phyloP scores from a whole-genome alignment of 2,113 vertebrate species.

The Sprattus sprattus region DNA sequence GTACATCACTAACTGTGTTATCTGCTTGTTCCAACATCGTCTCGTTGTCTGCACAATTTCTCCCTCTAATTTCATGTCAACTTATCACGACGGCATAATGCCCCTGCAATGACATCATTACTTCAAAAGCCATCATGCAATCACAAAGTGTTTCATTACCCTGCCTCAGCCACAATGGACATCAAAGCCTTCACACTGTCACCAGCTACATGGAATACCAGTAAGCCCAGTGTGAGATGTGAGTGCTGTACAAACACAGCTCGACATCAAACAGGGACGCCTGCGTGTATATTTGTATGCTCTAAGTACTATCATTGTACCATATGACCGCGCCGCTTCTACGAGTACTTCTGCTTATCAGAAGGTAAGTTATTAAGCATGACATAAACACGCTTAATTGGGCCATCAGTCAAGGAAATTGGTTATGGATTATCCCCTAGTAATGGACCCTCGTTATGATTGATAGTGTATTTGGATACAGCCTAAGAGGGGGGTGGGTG shows the following conservation, averaged over 20 bases:
- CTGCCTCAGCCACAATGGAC: slow-evolving; percentile 15
- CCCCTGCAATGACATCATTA: slow-evolving; percentile 6
- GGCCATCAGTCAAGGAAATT: slow-evolving; percentile 69
- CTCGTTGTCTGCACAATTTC: slow-evolving; percentile 6
- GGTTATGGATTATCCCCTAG: slow-evolving; percentile 69
- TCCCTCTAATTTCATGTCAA: slow-evolving; percentile 15
- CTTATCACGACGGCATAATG: not conserved
- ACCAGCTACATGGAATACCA: slow-evolving; percentile 2
- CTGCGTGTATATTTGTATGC: slow-evolving; percentile 4
- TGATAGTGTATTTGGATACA: not conserved
- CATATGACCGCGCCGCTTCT: not conserved
- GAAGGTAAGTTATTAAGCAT: slow-evolving; percentile 66
- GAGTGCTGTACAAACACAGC: not conserved
- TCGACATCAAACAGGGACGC: not conserved
- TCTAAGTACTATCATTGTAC: not conserved
- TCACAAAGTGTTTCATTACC: slow-evolving; percentile 12
- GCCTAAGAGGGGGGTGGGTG: not conserved
- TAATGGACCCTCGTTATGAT: slow-evolving; percentile 57
- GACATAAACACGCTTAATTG: slow-evolving; percentile 70
- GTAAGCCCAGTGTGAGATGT: not conserved
- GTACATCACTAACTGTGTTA: slow-evolving; percentile 16
- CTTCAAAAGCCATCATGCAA: slow-evolving; percentile 6
- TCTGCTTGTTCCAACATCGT: not conserved
- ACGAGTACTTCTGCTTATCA: slow-evolving; percentile 62
- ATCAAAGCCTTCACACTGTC: not conserved